A percentile compares a stretch with the other conserved stretches of the same genome.
Conservation (phyloP, 2,888 invertebrate genomes). For the Chelonus formosanus region DNA sequence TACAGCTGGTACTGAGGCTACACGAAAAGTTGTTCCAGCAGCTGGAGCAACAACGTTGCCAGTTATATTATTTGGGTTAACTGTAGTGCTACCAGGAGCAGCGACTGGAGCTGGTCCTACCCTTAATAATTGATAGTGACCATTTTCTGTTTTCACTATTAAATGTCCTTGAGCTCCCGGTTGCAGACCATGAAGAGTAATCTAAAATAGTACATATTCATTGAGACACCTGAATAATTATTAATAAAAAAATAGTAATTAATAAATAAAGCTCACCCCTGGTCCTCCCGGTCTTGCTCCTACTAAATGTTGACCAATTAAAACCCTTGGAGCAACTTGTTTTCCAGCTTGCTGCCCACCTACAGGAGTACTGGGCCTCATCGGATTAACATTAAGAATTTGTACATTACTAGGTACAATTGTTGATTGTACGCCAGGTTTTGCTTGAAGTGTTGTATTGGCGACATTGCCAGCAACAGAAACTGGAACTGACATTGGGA, state of each 20-base stretch:
- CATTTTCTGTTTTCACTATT: constrained; percentile 95
- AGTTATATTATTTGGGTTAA: constrained; percentile 63
- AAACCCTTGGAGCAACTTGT: constrained; percentile 79
- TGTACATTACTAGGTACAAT: constrained; percentile 80
- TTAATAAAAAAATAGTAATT: neutral
- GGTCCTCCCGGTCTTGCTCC: constrained; percentile 83
- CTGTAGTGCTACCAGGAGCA: constrained; percentile 63
- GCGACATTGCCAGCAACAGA: constrained; percentile 49
- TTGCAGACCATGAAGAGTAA: constrained; percentile 86
- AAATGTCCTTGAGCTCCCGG: constrained; percentile 85
- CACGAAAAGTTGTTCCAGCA: constrained; percentile 76
- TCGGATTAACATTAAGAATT: constrained; percentile 77
- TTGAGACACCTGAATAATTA: neutral
- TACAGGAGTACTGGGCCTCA: constrained; percentile 78
- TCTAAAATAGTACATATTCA: constrained; percentile 76
- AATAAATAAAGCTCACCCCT: constrained; percentile 70
- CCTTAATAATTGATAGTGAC: constrained; percentile 91
- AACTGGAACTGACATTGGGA: constrained; percentile 63
- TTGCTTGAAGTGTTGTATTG: constrained; percentile 56
- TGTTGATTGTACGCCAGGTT: constrained; percentile 67
- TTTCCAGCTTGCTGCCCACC: constrained; percentile 74
- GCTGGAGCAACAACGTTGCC: constrained; percentile 57
- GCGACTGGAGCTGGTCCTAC: constrained; percentile 81
- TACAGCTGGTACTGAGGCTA: constrained; percentile 88
- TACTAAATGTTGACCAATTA: constrained; percentile 85